Conservation (phyloP, 1,140 invertebrate genomes). For the Polypedilum pembai region DNA sequence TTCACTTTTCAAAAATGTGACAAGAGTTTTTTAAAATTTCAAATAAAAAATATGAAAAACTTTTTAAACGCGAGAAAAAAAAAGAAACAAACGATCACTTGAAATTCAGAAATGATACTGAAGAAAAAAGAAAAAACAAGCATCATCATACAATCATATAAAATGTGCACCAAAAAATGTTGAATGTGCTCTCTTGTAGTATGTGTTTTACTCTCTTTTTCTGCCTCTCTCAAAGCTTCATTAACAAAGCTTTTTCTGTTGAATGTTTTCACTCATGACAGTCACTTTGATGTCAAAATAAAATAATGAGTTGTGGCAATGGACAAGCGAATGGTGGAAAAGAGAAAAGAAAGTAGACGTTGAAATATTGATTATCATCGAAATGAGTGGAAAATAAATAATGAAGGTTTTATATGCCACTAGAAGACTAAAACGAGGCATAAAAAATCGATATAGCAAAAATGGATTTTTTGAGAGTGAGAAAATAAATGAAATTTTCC, state of each 20-base stretch:
- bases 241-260: not conserved
- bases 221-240: not conserved
- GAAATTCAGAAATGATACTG: not conserved
- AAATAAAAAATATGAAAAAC: not conserved
- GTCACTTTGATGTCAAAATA: no score
- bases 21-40: not conserved
- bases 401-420: no score
- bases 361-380: no score
- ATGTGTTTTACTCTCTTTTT: not conserved
- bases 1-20: slow-evolving; percentile 13
- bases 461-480: no score
- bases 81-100: not conserved
- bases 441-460: no score
- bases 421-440: no score
- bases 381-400: no score
- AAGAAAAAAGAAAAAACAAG: no score
- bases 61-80: not conserved
- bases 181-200: not conserved
- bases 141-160: not conserved
- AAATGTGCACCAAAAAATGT: slow-evolving; percentile 7
- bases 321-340: not conserved
- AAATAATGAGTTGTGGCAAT: no score
- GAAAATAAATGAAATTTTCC: not conserved
- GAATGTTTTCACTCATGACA: not conserved
- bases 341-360: not conserved